Percentiles rank a stretch among this genome's conserved stretches.
These are phyloP conservation scores for Drosophila subsilvestris DNA, from an alignment of 2,888 invertebrate species.

Conservation along the genomic window DNA sequence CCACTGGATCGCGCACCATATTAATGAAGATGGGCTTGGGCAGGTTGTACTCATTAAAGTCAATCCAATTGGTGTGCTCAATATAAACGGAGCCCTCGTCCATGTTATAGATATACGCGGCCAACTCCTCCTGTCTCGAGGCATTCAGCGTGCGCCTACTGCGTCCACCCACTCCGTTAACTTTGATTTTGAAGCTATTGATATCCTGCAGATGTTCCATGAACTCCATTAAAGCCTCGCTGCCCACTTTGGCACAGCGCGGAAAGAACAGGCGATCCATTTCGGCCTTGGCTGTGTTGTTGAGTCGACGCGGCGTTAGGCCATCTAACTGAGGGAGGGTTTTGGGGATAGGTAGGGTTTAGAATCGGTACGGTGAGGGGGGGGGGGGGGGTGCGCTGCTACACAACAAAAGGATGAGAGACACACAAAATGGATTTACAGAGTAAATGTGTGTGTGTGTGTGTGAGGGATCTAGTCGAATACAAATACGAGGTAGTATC, in stretches of 20 bases:
- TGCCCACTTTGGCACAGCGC: constrained; percentile 95
- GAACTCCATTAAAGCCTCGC: constrained; percentile 92
- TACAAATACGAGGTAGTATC: constrained; percentile 19
- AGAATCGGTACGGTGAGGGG: constrained; percentile 4
- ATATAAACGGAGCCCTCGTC: constrained; percentile 92
- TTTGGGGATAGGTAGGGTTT: constrained; percentile 13
- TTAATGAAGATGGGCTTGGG: constrained; percentile 94
- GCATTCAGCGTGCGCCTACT: constrained; percentile 84
- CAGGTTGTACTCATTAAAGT: constrained; percentile 91
- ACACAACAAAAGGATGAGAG: constrained; percentile 52
- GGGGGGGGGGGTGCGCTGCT: not conserved
- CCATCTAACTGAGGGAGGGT: constrained; percentile 52
- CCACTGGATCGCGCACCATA: constrained; percentile 94
- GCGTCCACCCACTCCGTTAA: constrained; percentile 83
- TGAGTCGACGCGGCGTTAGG: constrained; percentile 84
- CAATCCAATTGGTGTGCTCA: constrained; percentile 94
- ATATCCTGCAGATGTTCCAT: constrained; percentile 63
- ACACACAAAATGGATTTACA: constrained; percentile 36
- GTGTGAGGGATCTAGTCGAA: constrained; percentile 9
- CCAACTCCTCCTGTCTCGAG: constrained; percentile 89
- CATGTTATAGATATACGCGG: constrained; percentile 87
- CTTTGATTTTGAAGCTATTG: constrained; percentile 86
- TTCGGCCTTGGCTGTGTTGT: constrained; percentile 91
- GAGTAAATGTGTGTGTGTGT: constrained; percentile 25
- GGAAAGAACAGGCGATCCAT: constrained; percentile 94